Percentiles rank a stretch among this genome's conserved stretches.
Evolutionary conservation across 1,140 invertebrate genomes (phyloP).

Genomic region (Eurosta solidaginis): DNA sequence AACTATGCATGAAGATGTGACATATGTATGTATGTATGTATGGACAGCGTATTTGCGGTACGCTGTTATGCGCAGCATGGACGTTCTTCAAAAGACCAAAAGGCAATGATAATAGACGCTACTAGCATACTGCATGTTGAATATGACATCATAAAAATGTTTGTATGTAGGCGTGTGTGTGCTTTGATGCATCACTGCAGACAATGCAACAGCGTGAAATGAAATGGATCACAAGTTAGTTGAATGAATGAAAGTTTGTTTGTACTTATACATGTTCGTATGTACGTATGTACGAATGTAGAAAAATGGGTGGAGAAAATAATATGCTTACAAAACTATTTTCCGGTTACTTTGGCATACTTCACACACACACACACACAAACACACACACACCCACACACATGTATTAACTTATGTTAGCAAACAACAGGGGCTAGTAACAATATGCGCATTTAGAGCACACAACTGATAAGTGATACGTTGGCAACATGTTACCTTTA

Average conservation of each 20-base stretch:
- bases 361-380: no score
- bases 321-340: slow-evolving; percentile 58
- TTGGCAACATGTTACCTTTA: no score
- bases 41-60: no score
- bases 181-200: not conserved
- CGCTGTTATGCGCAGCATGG: not conserved
- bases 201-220: not conserved
- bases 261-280: not conserved
- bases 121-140: not conserved
- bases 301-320: slow-evolving; percentile 43
- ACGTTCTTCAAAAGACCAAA: not conserved
- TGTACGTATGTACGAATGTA: slow-evolving; percentile 25
- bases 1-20: not conserved
- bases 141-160: not conserved
- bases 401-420: no score
- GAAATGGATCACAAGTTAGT: not conserved
- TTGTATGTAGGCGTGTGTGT: not conserved
- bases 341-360: slow-evolving; percentile 44
- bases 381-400: no score
- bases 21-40: not conserved
- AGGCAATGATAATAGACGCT: not conserved
- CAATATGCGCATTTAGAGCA: no score
- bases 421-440: no score
- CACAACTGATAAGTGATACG: no score
- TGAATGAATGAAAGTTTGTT: not conserved